Percentiles rank a stretch among this genome's conserved stretches.
phyloP scores from a whole-genome alignment of 2,797 vertebrate species.

The Eutrigla gurnardus region DNA sequence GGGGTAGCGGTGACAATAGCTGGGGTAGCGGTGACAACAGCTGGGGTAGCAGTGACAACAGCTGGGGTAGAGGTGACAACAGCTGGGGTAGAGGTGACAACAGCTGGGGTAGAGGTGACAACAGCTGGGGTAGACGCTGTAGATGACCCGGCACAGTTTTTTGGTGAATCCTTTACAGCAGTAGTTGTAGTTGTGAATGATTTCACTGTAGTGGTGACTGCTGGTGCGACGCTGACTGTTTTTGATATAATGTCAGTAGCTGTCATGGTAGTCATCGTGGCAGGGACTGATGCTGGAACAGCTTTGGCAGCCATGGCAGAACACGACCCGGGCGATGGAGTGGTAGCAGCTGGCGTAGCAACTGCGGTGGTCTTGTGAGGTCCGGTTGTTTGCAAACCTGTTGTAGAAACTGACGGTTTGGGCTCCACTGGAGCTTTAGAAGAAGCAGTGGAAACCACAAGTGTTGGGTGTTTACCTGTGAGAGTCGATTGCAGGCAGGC shows the following conservation, averaged over 20 bases:
- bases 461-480: conserved; percentile 17
- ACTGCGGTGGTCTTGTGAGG: conserved; percentile 24
- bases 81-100: background rate
- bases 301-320: background rate
- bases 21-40: background rate
- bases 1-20: background rate
- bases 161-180: conserved; percentile 9
- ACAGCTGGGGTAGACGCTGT: background rate
- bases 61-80: background rate
- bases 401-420: conserved; percentile 9
- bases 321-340: background rate
- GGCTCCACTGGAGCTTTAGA: conserved; percentile 23
- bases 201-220: conserved; percentile 24
- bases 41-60: background rate
- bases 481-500: background rate
- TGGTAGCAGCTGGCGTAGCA: conserved; percentile 11
- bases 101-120: conserved; percentile 3
- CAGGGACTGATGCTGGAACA: conserved; percentile 10
- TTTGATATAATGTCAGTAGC: background rate
- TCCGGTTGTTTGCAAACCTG: conserved; percentile 26
- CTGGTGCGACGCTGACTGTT: conserved; percentile 15
- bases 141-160: background rate
- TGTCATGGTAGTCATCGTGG: background rate
- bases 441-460: conserved; percentile 6
- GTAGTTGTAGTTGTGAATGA: conserved; percentile 19